These are phyloP conservation scores for Torymus aiolomorphi DNA, from an alignment of 2,888 invertebrate genomes.

Conservation along the genomic window DNA sequence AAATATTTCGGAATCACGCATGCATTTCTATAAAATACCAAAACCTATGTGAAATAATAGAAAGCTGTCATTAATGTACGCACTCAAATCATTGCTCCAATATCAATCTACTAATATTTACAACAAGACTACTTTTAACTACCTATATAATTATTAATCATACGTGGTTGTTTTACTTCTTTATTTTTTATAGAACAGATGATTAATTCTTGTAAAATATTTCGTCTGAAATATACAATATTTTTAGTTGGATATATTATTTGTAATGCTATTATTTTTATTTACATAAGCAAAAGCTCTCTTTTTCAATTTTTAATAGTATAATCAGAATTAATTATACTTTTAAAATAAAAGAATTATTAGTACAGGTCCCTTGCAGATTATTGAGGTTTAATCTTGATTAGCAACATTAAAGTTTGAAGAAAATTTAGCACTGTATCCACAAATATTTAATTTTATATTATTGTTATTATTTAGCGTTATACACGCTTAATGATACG, in stretches of 20 bases:
- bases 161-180: conserved; percentile 6
- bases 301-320: no score
- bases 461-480: conserved; percentile 6
- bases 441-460: not conserved
- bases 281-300: no score
- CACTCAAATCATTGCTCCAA: not conserved
- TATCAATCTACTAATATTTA: not conserved
- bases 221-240: conserved; percentile 24
- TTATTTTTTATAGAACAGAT: not conserved
- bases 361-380: not conserved
- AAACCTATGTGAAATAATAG: no score
- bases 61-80: no score
- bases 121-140: conserved; percentile 4
- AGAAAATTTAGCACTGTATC: no score
- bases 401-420: not conserved
- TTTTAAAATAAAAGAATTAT: no score
- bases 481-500: not conserved
- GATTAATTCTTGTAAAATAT: not conserved
- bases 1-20: not conserved
- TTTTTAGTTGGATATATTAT: not conserved
- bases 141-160: conserved; percentile 28
- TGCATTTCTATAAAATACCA: not conserved
- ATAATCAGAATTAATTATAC: no score
- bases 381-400: conserved; percentile 11
- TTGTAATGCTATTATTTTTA: no score